Percentiles rank a stretch among this genome's conserved stretches.
phyloP scores from a whole-genome alignment of 1,140 invertebrate species.

The Drosophila ohnishii region DNA sequence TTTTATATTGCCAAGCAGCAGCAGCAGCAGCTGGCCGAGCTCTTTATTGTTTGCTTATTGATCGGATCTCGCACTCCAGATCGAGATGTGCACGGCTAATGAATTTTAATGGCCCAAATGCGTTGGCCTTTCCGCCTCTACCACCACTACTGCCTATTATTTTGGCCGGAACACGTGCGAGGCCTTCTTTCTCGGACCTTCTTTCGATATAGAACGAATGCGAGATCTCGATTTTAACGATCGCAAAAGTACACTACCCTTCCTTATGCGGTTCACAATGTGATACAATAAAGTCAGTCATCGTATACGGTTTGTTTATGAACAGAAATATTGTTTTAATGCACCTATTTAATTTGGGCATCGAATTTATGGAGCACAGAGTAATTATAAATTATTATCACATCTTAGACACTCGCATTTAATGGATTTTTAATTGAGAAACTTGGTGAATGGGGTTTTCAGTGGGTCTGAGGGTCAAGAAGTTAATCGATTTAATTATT shows the following conservation, averaged over 20 bases:
- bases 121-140: constrained; percentile 12
- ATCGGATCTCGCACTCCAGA: constrained; percentile 44
- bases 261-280: constrained; percentile 9
- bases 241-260: constrained; percentile 10
- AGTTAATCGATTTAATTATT: not conserved
- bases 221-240: constrained; percentile 24
- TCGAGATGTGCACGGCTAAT: constrained; percentile 48
- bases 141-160: constrained; percentile 13
- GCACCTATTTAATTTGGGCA: constrained; percentile 13
- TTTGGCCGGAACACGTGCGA: constrained; percentile 44
- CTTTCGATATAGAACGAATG: constrained; percentile 13
- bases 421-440: constrained; percentile 18
- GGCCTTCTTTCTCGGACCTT: constrained; percentile 9
- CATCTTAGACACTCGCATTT: not conserved
- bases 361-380: not conserved
- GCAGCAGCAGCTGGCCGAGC: constrained; percentile 22
- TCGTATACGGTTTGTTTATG: constrained; percentile 16
- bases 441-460: not conserved
- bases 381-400: constrained; percentile 28
- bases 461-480: not conserved
- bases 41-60: constrained; percentile 54
- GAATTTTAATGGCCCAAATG: constrained; percentile 48
- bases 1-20: constrained; percentile 7
- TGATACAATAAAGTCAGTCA: constrained; percentile 17
- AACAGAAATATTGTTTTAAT: constrained; percentile 13